Conservation (phyloP, 1,140 invertebrate genomes). For the Hestina assimilis region DNA sequence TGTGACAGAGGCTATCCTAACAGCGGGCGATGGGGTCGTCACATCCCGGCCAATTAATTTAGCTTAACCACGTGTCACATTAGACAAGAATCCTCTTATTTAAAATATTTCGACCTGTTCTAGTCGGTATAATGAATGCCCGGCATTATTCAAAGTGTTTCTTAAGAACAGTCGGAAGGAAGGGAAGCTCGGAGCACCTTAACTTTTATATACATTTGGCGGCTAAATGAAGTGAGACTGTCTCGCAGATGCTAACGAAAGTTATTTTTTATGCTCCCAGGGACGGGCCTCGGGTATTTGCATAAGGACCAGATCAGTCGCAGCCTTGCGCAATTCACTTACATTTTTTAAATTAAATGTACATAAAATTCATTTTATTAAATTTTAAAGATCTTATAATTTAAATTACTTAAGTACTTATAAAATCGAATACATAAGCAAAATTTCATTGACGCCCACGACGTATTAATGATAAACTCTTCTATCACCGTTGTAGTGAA, state of each 20-base stretch:
- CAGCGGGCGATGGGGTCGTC: too few relatives aligned
- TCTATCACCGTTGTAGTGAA: too few relatives aligned
- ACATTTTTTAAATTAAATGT: constrained; percentile 2
- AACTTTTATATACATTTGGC: constrained; percentile 72
- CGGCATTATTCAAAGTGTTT: constrained; percentile 62
- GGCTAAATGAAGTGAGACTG: constrained; percentile 69
- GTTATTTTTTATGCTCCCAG: constrained; percentile 22
- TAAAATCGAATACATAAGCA: too few relatives aligned
- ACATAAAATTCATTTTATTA: not conserved
- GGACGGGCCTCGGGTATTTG: constrained; percentile 9
- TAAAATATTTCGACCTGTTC: too few relatives aligned
- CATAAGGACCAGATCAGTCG: constrained; percentile 21
- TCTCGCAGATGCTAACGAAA: constrained; percentile 53
- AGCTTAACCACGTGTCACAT: too few relatives aligned
- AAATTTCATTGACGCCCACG: too few relatives aligned
- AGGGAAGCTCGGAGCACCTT: constrained; percentile 52
- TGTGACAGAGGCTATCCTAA: too few relatives aligned
- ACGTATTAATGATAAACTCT: too few relatives aligned
- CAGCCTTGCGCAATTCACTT: not conserved
- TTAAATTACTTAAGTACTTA: too few relatives aligned
- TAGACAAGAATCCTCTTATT: too few relatives aligned
- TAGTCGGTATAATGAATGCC: constrained; percentile 30
- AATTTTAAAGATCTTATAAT: too few relatives aligned
- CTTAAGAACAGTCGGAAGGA: constrained; percentile 60
- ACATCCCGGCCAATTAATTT: too few relatives aligned